Evolutionary conservation across 2,888 invertebrate genomes (phyloP).

Genomic region (Frankliniella fusca): DNA sequence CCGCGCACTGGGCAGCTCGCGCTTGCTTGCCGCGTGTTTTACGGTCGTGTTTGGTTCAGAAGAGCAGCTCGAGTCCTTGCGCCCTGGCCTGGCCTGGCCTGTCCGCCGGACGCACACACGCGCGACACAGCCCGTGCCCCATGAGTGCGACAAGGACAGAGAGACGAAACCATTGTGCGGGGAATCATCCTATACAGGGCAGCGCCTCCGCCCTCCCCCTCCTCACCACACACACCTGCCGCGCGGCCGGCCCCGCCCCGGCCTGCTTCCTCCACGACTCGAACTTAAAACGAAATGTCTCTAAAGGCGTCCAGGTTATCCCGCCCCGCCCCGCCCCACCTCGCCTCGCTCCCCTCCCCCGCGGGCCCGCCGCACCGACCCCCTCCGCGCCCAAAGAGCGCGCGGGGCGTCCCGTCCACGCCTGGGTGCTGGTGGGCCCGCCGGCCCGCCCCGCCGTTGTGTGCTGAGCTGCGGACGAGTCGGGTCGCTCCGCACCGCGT

Average conservation of each 20-base stretch:
- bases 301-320: conserved; percentile 11
- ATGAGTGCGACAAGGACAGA: too few relatives aligned
- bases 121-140: too few relatives aligned
- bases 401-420: background rate
- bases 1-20: too few relatives aligned
- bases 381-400: background rate
- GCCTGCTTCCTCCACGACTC: background rate
- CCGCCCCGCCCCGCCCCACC: background rate
- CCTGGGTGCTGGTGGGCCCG: background rate
- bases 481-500: background rate
- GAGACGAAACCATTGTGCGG: too few relatives aligned
- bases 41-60: too few relatives aligned
- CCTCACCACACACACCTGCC: background rate
- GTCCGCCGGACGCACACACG: too few relatives aligned
- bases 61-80: too few relatives aligned
- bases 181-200: too few relatives aligned
- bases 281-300: background rate
- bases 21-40: too few relatives aligned
- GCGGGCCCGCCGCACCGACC: background rate
- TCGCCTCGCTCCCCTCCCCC: conserved; percentile 26
- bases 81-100: too few relatives aligned
- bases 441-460: background rate
- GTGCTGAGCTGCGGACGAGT: background rate
- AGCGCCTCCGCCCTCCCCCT: too few relatives aligned
- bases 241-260: background rate